These are phyloP conservation scores for Phoenicopterus ruber DNA, from an alignment of 2,113 vertebrate genomes.

Conservation along the genomic window DNA sequence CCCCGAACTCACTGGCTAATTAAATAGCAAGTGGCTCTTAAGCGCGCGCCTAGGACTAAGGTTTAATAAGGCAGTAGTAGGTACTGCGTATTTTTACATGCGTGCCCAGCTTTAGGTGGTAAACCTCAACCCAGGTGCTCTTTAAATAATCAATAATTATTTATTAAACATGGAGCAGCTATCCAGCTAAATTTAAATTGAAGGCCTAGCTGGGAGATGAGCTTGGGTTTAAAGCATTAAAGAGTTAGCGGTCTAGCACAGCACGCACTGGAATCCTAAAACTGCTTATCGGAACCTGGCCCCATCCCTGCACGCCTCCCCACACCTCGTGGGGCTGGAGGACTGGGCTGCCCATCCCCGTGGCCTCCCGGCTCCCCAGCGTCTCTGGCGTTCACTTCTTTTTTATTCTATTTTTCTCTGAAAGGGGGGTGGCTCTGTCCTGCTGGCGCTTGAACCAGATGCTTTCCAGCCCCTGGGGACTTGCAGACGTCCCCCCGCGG, in stretches of 20 bases:
- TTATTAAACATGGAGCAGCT: constrained; percentile 46
- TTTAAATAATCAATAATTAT: constrained; percentile 52
- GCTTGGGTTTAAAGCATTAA: constrained; percentile 39
- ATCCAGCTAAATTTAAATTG: constrained; percentile 42
- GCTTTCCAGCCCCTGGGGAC: neutral
- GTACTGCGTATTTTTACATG: neutral
- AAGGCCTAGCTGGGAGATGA: constrained; percentile 32
- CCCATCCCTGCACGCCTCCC: neutral
- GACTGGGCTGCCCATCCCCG: neutral
- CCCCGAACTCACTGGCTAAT: constrained; percentile 51
- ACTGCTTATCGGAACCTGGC: neutral
- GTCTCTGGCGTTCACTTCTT: neutral
- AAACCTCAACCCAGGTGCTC: neutral
- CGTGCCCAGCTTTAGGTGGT: constrained; percentile 16
- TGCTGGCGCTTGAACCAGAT: neutral
- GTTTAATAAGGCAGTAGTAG: constrained; percentile 55
- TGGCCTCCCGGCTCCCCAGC: neutral
- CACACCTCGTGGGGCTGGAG: neutral
- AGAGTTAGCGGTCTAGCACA: neutral
- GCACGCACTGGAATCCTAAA: neutral
- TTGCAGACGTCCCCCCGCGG: rapidly evolving
- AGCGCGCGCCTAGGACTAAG: constrained; percentile 41
- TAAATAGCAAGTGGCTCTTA: constrained; percentile 62
- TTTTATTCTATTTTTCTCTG: rapidly evolving
- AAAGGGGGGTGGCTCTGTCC: neutral